Base-by-base conservation (phyloP, 2,888 invertebrate genomes). In the Pelosia muscerda region DNA sequence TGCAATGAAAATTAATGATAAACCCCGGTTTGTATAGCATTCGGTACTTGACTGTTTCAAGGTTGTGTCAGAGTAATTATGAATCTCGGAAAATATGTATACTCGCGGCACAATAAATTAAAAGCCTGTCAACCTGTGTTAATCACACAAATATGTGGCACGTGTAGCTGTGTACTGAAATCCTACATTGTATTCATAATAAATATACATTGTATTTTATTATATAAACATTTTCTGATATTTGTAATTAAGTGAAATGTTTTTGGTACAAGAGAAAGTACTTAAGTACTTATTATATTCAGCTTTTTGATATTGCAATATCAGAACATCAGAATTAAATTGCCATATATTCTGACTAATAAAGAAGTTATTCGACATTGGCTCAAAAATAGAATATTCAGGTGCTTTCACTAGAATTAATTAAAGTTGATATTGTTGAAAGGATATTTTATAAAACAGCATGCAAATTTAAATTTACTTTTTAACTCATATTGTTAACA, bases 1-100 rank as follows among this genome's bases (percentile, higher is more conserved):
- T 49, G 78, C 76, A 84, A 84, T 86, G 80, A 76, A 79, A 79
- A 84, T 78, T 10, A 78, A 85, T 81, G 77, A 70, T 76, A 72
- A 76, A 59, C 59, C 8, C 75, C 78, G 65, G 68, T 62, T 61
- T 60, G 38, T 70, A 68, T 76, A 55, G 69, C 66, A 73, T 60
- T 42, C 68, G 69, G 74, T 73, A 76, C 81, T 77, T 82, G 74
- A 73, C 69, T 76, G 75, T 42, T 73, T 75, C 75, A 78, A 78
- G 81, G 78, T 73, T 68, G 42, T 71, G 75, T 23, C 57, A 60
- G 72, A 66, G 56, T 64, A 67, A 74, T 75, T 78, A 75, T n/a
- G 53, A 55, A 31, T 23, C 65, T 68, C 66, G 60, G 63, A 60
- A 72, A 70, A 70, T 55, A 55, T 55, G 25, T 72, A 22, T 63